Base-by-base conservation (phyloP, 2,113 vertebrate genomes). In the Tragelaphus strepsiceros region DNA sequence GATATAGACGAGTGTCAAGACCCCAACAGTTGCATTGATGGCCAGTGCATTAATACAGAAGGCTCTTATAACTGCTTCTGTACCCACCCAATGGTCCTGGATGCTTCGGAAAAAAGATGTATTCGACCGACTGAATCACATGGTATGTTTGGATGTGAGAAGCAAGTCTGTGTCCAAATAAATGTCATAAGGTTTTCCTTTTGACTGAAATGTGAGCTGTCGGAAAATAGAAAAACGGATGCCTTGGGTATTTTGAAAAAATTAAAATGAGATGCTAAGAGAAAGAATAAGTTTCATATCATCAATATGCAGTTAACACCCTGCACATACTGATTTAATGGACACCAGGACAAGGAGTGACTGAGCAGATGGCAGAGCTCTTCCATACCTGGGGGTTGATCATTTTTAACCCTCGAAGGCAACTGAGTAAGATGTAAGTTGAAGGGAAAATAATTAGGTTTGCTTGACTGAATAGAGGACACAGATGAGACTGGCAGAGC, bases 31-130 rank as follows among this genome's bases (percentile, higher is more conserved):
- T 99, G 99, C 97, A 98, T 99, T 21, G 99, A 99, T 87, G 99
- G 99, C 84, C 98, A 99, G 98, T 99, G 99, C 98, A 56, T 99
- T 96, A 99, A 99, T 98, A 99, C 99, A 15, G 99, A 99, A 51
- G 99, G 99, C 59, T 99, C 99, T 49, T 99, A 99, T 97, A 99
- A 99, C 98, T 99, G 99, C 98, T 99, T 99, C 98, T 99, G 99
- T 95, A 99, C 99, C 43, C 99, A 99, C 32, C 99, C 99, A 11
- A 98, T 99, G 99, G 98, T 99, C 97, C 91, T 99, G 98, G 99
- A 99, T 96, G 74, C 98, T 59, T 98, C 97, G 88, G 99, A 98
- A 93, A 99, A 99, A 91, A 97, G 97, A 96, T 99, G 99, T 90
- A 97, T 99, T 94, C 98, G 98, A 67, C 98, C 98, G 56, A 97